Evolutionary conservation across 2,113 vertebrate species (phyloP).

Genomic region (Leucosticte australis): DNA sequence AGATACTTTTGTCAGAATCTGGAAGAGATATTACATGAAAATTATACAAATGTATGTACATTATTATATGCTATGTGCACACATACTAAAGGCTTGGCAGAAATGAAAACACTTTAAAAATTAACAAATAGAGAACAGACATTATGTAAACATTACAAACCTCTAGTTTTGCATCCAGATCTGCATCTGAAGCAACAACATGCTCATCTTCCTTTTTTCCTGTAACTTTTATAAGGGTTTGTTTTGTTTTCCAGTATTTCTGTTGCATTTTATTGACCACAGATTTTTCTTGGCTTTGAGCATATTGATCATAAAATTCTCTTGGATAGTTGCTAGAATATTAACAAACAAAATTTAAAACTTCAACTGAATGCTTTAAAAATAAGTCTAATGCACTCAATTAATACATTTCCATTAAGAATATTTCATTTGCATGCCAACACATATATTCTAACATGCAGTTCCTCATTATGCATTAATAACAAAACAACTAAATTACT

Average conservation of each 20-base stretch:
- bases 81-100: background rate
- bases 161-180: slow-evolving; percentile 95
- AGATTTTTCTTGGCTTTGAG: slow-evolving; percentile 89
- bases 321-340: slow-evolving; percentile 81
- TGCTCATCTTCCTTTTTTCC: slow-evolving; percentile 97
- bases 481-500: background rate
- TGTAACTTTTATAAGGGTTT: slow-evolving; percentile 93
- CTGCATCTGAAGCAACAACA: slow-evolving; percentile 94
- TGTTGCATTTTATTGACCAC: slow-evolving; percentile 97
- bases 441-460: background rate
- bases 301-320: slow-evolving; percentile 85
- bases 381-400: background rate
- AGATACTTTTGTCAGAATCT: background rate
- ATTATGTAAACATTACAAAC: slow-evolving; percentile 66
- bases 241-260: slow-evolving; percentile 98
- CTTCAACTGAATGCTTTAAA: background rate
- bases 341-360: background rate
- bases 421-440: background rate
- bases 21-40: background rate
- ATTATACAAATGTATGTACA: background rate
- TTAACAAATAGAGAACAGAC: background rate
- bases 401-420: background rate
- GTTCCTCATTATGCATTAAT: background rate
- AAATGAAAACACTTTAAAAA: background rate
- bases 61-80: background rate